phyloP scores from a whole-genome alignment of 1,140 invertebrate genomes.

The Medauroidea extradentata region DNA sequence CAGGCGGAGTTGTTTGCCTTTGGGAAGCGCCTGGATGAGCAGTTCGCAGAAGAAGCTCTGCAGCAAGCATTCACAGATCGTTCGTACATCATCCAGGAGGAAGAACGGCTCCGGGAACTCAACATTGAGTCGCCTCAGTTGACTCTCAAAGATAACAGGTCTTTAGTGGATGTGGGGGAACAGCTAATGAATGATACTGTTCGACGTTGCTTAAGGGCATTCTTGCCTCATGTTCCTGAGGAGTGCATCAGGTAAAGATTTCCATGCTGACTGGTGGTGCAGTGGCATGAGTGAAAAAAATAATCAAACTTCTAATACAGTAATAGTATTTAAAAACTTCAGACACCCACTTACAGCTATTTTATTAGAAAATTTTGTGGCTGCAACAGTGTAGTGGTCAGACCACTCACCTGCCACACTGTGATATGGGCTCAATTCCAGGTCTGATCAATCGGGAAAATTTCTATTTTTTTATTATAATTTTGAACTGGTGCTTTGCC shows the following conservation, averaged over 20 bases:
- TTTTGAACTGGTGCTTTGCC: no score
- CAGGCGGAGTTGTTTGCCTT: conserved; percentile 85
- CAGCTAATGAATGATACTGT: conserved; percentile 54
- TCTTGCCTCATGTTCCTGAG: conserved; percentile 66
- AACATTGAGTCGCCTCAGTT: conserved; percentile 58
- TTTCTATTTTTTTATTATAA: no score
- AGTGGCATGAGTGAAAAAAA: no score
- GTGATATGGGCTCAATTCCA: no score
- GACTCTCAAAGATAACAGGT: conserved; percentile 60
- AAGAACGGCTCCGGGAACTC: conserved; percentile 59
- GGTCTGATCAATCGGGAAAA: no score
- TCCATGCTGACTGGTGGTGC: background rate
- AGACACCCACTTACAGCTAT: no score
- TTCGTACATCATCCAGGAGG: conserved; percentile 72
- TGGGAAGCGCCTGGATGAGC: conserved; percentile 77
- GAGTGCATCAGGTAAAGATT: conserved; percentile 56
- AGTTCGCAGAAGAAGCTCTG: conserved; percentile 66
- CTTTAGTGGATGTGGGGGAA: conserved; percentile 62
- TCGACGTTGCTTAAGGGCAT: conserved; percentile 52
- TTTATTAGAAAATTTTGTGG: no score
- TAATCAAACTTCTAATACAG: no score
- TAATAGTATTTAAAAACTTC: no score
- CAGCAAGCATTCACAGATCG: conserved; percentile 72
- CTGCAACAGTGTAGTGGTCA: no score
- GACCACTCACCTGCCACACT: no score